phyloP scores from a whole-genome alignment of 2,888 invertebrate species.

The Nymphalis urticae region DNA sequence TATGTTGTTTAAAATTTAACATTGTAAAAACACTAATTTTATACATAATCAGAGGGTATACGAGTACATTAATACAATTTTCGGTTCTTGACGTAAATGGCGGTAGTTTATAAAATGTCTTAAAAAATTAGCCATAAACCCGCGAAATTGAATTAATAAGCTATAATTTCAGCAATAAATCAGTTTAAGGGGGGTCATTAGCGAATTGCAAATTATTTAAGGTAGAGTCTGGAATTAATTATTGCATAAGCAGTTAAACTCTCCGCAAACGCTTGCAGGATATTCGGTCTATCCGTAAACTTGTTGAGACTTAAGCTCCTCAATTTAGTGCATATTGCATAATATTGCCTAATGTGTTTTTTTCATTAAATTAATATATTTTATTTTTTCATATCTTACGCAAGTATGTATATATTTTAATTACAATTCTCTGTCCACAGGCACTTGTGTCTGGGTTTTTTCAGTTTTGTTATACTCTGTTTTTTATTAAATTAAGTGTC shows the following conservation, averaged over 20 bases:
- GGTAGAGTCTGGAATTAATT: constrained; percentile 26
- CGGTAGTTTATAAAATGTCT: constrained; percentile 27
- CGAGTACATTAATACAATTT: background rate
- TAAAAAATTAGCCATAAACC: constrained; percentile 26
- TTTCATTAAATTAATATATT: too few species aligned
- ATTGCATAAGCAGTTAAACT: constrained; percentile 18
- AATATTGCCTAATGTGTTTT: too few species aligned
- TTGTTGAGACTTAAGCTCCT: constrained; percentile 2
- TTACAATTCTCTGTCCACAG: too few species aligned
- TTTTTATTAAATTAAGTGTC: too few species aligned
- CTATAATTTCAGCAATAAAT: constrained; percentile 34
- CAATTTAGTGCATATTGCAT: background rate
- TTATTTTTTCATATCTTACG: too few species aligned
- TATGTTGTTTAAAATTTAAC: background rate
- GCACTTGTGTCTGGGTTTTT: too few species aligned
- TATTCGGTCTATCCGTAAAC: constrained; percentile 7
- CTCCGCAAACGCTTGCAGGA: constrained; percentile 6
- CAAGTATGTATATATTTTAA: too few species aligned
- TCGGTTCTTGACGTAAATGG: background rate
- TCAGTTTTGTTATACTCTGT: too few species aligned
- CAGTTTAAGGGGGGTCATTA: constrained; percentile 36
- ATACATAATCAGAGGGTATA: too few species aligned
- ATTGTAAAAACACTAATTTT: background rate
- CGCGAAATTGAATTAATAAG: constrained; percentile 29
- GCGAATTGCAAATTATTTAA: constrained; percentile 29